A percentile compares a stretch with the other conserved stretches of the same genome.
phyloP scores from a whole-genome alignment of 2,797 vertebrate genomes.

The Galago senegalensis region DNA sequence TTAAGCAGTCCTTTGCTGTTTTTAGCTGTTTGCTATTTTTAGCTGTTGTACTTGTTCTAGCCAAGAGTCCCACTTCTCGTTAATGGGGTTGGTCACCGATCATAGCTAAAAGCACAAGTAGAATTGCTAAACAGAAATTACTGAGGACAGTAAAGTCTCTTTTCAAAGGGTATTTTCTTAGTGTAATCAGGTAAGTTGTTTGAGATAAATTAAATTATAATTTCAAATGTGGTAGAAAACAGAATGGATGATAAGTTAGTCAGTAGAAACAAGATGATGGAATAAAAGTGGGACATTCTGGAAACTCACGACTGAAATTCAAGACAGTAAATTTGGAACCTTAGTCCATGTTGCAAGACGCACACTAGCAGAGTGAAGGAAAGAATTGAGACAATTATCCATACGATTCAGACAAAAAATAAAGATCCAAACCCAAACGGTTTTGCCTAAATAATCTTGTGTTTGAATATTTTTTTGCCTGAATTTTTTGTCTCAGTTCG shows the following conservation, averaged over 20 bases:
- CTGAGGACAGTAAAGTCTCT: conserved; percentile 69
- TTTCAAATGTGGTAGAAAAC: conserved; percentile 78
- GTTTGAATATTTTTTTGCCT: conserved; percentile 87
- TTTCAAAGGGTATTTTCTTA: conserved; percentile 86
- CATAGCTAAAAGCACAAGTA: conserved; percentile 75
- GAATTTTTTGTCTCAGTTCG: conserved; percentile 85
- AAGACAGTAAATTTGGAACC: not conserved
- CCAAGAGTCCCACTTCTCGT: conserved; percentile 51
- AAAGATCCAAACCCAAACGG: conserved; percentile 81
- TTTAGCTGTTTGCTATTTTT: conserved; percentile 74
- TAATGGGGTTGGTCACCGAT: conserved; percentile 68
- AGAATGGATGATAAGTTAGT: conserved; percentile 91
- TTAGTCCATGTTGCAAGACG: not conserved
- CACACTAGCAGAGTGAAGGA: conserved; percentile 80
- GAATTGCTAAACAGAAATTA: conserved; percentile 70
- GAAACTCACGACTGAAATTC: conserved; percentile 59
- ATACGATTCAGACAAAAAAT: conserved; percentile 86
- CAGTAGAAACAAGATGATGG: not conserved
- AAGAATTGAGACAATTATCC: conserved; percentile 81
- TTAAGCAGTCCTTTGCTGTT: conserved; percentile 62
- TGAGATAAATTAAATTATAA: conserved; percentile 72
- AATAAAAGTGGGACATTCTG: conserved; percentile 55
- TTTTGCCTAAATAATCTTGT: conserved; percentile 80
- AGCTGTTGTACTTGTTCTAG: conserved; percentile 67
- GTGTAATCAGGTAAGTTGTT: conserved; percentile 88